Evolutionary conservation across 2,888 invertebrate genomes (phyloP).

Genomic region (Dryobota labecula): DNA sequence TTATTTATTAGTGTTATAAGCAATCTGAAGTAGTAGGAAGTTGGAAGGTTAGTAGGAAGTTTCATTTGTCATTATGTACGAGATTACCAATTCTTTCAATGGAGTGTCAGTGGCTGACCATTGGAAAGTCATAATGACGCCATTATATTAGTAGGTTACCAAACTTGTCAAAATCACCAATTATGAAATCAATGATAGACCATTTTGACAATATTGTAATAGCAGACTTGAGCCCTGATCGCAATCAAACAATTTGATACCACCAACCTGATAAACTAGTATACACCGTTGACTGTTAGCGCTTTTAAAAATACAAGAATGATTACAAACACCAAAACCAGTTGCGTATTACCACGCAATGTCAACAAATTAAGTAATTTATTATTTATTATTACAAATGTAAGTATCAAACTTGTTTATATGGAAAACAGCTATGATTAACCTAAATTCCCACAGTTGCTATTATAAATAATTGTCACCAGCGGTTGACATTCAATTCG

Average conservation of each 20-base stretch:
- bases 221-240: too few relatives aligned
- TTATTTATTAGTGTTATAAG: too few relatives aligned
- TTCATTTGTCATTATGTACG: too few relatives aligned
- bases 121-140: too few relatives aligned
- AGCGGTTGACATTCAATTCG: conserved; percentile 25
- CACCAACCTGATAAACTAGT: conserved; percentile 38
- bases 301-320: conserved; percentile 8
- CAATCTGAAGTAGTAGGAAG: too few relatives aligned
- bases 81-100: too few relatives aligned
- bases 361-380: conserved; percentile 31
- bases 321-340: conserved; percentile 31
- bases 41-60: too few relatives aligned
- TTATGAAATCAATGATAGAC: too few relatives aligned
- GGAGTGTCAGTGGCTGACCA: too few relatives aligned
- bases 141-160: too few relatives aligned
- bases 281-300: conserved; percentile 16
- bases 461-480: conserved; percentile 3
- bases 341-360: conserved; percentile 36
- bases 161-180: too few relatives aligned
- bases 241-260: conserved; percentile 37
- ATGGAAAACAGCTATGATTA: conserved; percentile 37
- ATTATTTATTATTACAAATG: background rate
- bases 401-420: conserved; percentile 26
- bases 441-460: conserved; percentile 24
- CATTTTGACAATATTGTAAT: too few relatives aligned